These are phyloP conservation scores for Equus quagga DNA, from an alignment of 2,113 vertebrate genomes.

Conservation along the genomic window DNA sequence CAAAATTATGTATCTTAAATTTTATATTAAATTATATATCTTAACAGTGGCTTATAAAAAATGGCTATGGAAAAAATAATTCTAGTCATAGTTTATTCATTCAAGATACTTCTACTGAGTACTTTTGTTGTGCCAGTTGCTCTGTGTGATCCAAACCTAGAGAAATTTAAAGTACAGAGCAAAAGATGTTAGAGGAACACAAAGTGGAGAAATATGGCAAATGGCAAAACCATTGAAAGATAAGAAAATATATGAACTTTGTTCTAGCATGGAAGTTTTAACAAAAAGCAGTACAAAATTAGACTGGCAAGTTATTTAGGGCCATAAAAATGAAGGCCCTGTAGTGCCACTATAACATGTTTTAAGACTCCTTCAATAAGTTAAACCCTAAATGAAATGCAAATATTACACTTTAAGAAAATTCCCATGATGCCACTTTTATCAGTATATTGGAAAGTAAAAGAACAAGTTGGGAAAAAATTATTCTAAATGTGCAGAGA, in stretches of 20 bases:
- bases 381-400: background rate
- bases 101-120: background rate
- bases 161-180: background rate
- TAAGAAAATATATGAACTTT: background rate
- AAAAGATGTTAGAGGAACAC: background rate
- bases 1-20: background rate
- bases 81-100: background rate
- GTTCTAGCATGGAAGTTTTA: background rate
- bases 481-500: rapidly evolving
- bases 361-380: background rate
- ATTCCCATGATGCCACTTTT: background rate
- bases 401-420: background rate
- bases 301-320: background rate
- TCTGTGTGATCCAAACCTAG: background rate
- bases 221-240: background rate
- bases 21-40: background rate
- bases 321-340: background rate
- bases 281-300: background rate
- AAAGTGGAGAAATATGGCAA: background rate
- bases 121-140: background rate
- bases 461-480: background rate
- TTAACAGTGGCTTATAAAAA: background rate
- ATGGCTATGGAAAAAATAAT: background rate
- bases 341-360: too few relatives aligned
- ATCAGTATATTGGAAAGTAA: background rate